Evolutionary conservation across 2,113 vertebrate genomes (phyloP), one percentile per base, ranked within the genome.

Genomic region (Calyptommatus sinebrachiatus): DNA sequence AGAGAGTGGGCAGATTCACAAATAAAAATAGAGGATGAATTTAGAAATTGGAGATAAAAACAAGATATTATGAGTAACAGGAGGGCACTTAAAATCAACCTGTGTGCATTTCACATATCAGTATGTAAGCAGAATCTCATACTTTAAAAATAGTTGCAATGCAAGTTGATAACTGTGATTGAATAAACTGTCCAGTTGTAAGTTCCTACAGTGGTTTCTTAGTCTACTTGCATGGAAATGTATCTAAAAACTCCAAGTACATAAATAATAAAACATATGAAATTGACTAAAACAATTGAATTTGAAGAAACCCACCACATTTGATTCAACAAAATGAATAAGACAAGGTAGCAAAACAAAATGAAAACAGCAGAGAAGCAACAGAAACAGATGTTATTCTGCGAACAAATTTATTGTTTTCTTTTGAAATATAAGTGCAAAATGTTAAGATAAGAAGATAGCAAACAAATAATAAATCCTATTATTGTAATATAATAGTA

Each of bases 251-350:
- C 16, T 50, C 75, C 62, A 50, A 61, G 29, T 53, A 8, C 8
- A 50, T 50, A 50, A 50, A 50, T 50, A 50, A 50, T 50, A 50
- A 50, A 50, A 9, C 48, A 50, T 50, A 5, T 73, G 24, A 73
- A 50, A n/a, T 60, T 73, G 70, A 24, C 22, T 35, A 35, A 80
- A 53, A 65, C 62, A 80, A 53, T 21, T 12, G 70, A 29, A 79
- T 66, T 35, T 80, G 41, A 16, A 73, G 45, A 50, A 73, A 72
- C 72, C n/a, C 65, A 45, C 66, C 70, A 50, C 71, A 50, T n/a
- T 60, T 35, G 46, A 73, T 80, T 28, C 66, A 73, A 80, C 73
- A 26, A 73, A 48, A 8, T 2, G 46, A 21, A 61, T 20, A 31
- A 12, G 21, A n/a, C n/a, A 46, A 18, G 60, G 26, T 18, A 57